phyloP scores from a whole-genome alignment of 2,888 invertebrate genomes.

The Thalpophila matura region DNA sequence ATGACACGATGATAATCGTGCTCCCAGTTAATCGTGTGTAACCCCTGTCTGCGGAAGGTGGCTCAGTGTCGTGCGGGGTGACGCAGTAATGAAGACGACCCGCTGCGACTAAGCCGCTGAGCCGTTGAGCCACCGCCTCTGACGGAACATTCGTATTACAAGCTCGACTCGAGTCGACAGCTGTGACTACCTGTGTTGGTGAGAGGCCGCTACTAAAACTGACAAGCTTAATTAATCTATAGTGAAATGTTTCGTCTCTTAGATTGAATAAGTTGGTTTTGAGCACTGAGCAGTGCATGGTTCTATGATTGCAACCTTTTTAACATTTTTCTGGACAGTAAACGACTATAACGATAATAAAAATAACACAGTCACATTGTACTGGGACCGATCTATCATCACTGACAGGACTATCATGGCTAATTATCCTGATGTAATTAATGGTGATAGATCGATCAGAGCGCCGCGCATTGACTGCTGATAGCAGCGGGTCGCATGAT shows the following conservation, averaged over 20 bases:
- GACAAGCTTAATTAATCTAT: not conserved
- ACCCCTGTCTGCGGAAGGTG: constrained; percentile 21
- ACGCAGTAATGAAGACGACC: constrained; percentile 55
- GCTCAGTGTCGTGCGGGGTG: constrained; percentile 16
- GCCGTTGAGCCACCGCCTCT: constrained; percentile 28
- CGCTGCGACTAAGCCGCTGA: constrained; percentile 45
- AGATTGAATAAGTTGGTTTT: no score
- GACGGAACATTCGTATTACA: constrained; percentile 36
- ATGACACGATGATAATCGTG: not conserved
- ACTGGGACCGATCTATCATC: no score
- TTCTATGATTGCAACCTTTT: no score
- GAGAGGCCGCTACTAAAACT: not conserved
- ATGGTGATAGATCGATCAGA: no score
- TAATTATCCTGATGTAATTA: no score
- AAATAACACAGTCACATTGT: no score
- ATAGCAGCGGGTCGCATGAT: no score
- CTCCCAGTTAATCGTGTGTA: constrained; percentile 1
- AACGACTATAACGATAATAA: no score
- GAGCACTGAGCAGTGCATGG: no score
- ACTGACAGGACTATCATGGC: no score
- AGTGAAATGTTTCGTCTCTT: not conserved
- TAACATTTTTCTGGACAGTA: no score
- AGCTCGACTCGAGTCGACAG: constrained; percentile 1
- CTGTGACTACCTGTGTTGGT: not conserved
- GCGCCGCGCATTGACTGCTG: no score